phyloP scores from a whole-genome alignment of 1,140 invertebrate genomes.

The Drosophila pandora region DNA sequence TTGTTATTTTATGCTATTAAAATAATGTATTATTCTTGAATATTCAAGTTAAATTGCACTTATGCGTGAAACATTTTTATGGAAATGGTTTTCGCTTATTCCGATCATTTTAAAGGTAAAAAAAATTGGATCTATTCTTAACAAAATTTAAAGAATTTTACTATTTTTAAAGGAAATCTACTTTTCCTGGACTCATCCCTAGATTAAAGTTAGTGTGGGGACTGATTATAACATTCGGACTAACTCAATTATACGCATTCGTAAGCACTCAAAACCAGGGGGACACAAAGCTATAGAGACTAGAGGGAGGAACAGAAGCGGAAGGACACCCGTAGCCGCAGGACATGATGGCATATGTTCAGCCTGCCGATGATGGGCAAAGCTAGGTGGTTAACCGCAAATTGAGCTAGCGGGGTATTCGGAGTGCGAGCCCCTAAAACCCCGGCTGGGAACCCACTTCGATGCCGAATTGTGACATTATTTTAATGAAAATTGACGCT shows the following conservation, averaged over 20 bases:
- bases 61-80: background rate
- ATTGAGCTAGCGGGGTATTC: conserved; percentile 8
- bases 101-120: background rate
- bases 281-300: background rate
- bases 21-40: too few relatives aligned
- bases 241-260: conserved; percentile 73
- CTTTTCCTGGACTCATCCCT: conserved; percentile 1
- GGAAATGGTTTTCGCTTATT: background rate
- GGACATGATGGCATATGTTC: conserved; percentile 59
- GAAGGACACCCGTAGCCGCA: conserved; percentile 47
- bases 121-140: too few relatives aligned
- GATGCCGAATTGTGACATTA: conserved; percentile 58
- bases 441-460: conserved; percentile 45
- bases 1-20: too few relatives aligned
- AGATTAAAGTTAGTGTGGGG: background rate
- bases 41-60: background rate
- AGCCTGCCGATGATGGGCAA: conserved; percentile 56
- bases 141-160: too few relatives aligned
- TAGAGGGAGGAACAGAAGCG: background rate
- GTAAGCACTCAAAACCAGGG: conserved; percentile 38
- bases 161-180: background rate
- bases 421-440: conserved; percentile 4
- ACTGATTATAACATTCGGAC: conserved; percentile 59
- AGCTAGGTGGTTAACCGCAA: conserved; percentile 64
- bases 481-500: conserved; percentile 76